These are phyloP conservation scores for Drosophila grimshawi DNA, from an alignment of 1,140 invertebrate genomes.

Conservation along the genomic window DNA sequence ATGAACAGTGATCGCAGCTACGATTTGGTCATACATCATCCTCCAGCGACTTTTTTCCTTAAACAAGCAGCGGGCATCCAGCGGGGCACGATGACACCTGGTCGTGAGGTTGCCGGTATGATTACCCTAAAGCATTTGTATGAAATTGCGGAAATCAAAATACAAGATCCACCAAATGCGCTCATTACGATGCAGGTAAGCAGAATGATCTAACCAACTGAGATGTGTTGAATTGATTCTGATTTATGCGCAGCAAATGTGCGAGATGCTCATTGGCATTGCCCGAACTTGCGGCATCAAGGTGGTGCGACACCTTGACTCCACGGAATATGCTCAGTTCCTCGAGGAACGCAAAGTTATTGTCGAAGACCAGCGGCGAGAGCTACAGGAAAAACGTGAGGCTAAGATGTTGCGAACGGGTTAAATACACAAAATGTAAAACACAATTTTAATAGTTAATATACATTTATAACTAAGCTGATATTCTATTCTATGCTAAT, in stretches of 20 bases:
- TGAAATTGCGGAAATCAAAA: conserved; percentile 98
- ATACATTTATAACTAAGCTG: conserved; percentile 69
- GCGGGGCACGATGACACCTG: conserved; percentile 91
- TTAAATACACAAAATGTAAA: conserved; percentile 66
- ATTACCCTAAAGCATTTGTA: conserved; percentile 98
- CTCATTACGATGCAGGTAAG: conserved; percentile 85
- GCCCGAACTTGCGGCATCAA: conserved; percentile 93
- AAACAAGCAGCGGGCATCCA: conserved; percentile 97
- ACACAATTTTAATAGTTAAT: conserved; percentile 61
- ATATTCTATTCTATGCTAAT: conserved; percentile 77
- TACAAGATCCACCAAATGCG: conserved; percentile 91
- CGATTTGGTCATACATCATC: conserved; percentile 92
- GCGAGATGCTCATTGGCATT: conserved; percentile 90
- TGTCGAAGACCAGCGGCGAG: conserved; percentile 90
- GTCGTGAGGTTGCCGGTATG: conserved; percentile 94
- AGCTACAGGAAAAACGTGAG: conserved; percentile 94
- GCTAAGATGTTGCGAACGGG: conserved; percentile 95
- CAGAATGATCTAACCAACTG: not conserved
- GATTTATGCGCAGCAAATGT: conserved; percentile 89
- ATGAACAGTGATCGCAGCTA: conserved; percentile 96
- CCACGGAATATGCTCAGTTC: conserved; percentile 93
- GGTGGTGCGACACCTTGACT: conserved; percentile 92
- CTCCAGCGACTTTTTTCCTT: conserved; percentile 94
- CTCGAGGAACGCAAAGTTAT: conserved; percentile 90
- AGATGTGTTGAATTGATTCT: not conserved